phyloP scores from a whole-genome alignment of 2,797 vertebrate species.

The Enteromius fasciolatus region DNA sequence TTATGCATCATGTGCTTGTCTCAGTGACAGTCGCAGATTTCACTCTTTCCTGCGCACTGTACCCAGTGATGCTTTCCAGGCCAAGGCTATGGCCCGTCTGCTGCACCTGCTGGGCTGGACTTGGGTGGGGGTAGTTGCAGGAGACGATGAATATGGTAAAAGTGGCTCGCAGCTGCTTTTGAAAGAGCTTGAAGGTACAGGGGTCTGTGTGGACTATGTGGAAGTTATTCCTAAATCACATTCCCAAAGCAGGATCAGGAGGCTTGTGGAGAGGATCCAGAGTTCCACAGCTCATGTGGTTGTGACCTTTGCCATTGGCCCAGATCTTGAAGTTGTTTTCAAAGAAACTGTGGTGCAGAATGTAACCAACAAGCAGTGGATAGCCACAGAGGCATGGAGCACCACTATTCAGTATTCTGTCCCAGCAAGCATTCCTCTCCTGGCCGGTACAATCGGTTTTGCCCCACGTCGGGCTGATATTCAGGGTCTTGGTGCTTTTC shows the following conservation, averaged over 20 bases:
- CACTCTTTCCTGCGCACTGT: slow-evolving; percentile 65
- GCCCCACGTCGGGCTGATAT: slow-evolving; percentile 61
- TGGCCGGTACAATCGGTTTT: slow-evolving; percentile 66
- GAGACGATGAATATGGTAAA: slow-evolving; percentile 67
- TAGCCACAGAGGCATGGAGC: slow-evolving; percentile 68
- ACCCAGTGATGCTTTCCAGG: slow-evolving; percentile 66
- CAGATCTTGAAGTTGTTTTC: slow-evolving; percentile 61
- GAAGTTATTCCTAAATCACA: slow-evolving; percentile 66
- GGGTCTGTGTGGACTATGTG: slow-evolving; percentile 63
- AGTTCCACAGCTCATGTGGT: slow-evolving; percentile 64
- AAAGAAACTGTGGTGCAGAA: slow-evolving; percentile 63
- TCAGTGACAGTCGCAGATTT: slow-evolving; percentile 63
- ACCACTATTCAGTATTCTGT: slow-evolving; percentile 53
- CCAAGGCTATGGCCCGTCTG: slow-evolving; percentile 59
- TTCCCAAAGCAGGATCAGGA: slow-evolving; percentile 49
- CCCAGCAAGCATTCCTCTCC: slow-evolving; percentile 45
- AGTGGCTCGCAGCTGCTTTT: slow-evolving; percentile 64
- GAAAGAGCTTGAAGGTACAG: slow-evolving; percentile 59
- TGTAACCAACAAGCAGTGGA: slow-evolving; percentile 68
- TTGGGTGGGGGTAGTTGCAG: slow-evolving; percentile 66
- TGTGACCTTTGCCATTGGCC: slow-evolving; percentile 63
- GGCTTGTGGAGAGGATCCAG: slow-evolving; percentile 63
- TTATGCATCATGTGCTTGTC: slow-evolving; percentile 67
- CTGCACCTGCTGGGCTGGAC: slow-evolving; percentile 63
- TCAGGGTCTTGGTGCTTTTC: slow-evolving; percentile 61